These are phyloP conservation scores for Heterohyrax brucei DNA, from an alignment of 2,797 vertebrate genomes.

Conservation along the genomic window DNA sequence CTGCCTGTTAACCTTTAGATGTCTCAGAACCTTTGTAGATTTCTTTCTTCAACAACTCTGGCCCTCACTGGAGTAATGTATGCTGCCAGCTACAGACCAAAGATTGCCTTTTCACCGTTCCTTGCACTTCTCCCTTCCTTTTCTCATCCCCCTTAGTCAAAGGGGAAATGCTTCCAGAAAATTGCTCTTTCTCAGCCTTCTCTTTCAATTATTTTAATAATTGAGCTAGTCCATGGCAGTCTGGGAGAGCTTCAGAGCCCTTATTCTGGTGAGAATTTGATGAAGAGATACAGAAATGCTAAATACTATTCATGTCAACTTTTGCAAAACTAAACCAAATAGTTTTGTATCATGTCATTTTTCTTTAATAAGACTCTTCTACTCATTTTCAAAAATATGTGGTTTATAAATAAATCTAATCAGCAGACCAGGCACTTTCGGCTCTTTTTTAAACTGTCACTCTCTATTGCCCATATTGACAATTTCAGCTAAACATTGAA, in stretches of 20 bases:
- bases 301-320: constrained; percentile 69
- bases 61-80: constrained; percentile 33
- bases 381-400: constrained; percentile 39
- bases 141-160: background rate
- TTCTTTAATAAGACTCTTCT: constrained; percentile 66
- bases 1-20: constrained; percentile 61
- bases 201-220: constrained; percentile 31
- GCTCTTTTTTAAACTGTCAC: constrained; percentile 50
- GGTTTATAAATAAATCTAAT: constrained; percentile 73
- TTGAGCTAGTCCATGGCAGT: background rate
- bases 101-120: constrained; percentile 58
- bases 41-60: constrained; percentile 56
- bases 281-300: constrained; percentile 31
- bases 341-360: constrained; percentile 9
- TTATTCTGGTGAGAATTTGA: constrained; percentile 26
- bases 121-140: background rate
- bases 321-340: constrained; percentile 69
- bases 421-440: constrained; percentile 30
- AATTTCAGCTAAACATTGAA: constrained; percentile 40
- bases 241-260: background rate
- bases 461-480: background rate
- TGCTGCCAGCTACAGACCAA: constrained; percentile 2
- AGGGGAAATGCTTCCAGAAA: constrained; percentile 32
- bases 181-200: background rate
- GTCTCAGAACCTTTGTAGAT: constrained; percentile 24